Evolutionary conservation across 1,140 invertebrate species (phyloP).

Genomic region (Camponotus vicinus): DNA sequence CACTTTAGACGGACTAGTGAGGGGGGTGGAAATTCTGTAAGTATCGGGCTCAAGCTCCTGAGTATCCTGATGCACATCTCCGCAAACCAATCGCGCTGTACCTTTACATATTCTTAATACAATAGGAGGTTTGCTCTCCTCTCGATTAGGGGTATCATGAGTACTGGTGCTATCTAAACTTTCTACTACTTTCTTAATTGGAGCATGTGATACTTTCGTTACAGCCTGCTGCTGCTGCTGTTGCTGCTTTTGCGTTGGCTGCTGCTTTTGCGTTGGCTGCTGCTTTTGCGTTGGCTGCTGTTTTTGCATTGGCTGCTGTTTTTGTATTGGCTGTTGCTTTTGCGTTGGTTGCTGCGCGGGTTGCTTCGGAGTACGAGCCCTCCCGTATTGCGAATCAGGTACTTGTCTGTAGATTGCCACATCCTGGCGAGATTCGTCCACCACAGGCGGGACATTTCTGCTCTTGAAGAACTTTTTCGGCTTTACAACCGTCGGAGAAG

Average conservation of each 20-base stretch:
- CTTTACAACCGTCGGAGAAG: conserved; percentile 85
- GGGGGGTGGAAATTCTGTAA: conserved; percentile 81
- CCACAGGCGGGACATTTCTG: conserved; percentile 88
- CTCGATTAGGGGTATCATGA: conserved; percentile 72
- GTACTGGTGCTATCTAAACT: conserved; percentile 69
- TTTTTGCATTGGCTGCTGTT: conserved; percentile 78
- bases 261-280: conserved; percentile 24
- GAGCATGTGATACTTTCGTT: conserved; percentile 68
- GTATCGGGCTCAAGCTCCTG: conserved; percentile 78
- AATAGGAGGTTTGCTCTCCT: conserved; percentile 89
- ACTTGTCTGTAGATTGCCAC: conserved; percentile 85
- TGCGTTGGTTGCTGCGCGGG: conserved; percentile 78
- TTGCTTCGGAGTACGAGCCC: conserved; percentile 75
- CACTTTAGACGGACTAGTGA: conserved; percentile 76
- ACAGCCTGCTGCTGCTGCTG: conserved; percentile 79
- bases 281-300: no score
- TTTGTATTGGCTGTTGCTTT: conserved; percentile 78
- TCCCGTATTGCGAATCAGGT: conserved; percentile 82
- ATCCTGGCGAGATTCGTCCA: conserved; percentile 85
- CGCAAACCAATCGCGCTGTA: conserved; percentile 87
- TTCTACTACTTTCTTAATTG: conserved; percentile 74
- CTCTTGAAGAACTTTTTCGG: conserved; percentile 97
- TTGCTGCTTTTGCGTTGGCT: conserved; percentile 67
- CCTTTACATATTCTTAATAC: conserved; percentile 90
- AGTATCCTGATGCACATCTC: conserved; percentile 69